Evolutionary conservation across 2,113 vertebrate species (phyloP), one percentile per base, ranked within the genome.

Genomic region (Eurystomus gularis): DNA sequence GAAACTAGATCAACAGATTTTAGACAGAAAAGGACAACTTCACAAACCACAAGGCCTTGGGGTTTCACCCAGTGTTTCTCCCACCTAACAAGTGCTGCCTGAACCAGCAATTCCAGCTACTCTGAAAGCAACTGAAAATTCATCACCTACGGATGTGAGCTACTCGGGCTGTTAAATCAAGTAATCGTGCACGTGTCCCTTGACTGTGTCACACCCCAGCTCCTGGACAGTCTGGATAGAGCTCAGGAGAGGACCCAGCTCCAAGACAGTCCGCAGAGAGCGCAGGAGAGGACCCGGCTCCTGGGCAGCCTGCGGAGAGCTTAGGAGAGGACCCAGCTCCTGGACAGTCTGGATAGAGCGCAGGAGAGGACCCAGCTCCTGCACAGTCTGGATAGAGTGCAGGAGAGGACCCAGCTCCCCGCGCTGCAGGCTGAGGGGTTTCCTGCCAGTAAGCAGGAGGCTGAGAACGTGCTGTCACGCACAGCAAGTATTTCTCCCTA

Each of bases 111-210:
- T 35, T 51, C 6, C 51, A 61, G 17, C 20, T 4, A 18, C 28
- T 20, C 0, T 2, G 26, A 81, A 71, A 39, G 16, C 51, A 60
- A 37, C 16, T n/a, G 54, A 29, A 46, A 54, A 40, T 5, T 6
- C 2, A 62, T 14, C 21, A 5, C 2, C 5, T 19, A 7, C 6
- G n/a, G 20, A 28, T 4, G n/a, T 10, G 73, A 37, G 44, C 29
- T 35, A 33, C 5, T 11, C 29, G 13, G 62, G 21, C 13, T 19
- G 28, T 25, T 35, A 29, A n/a, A 39, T 11, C 12, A 35, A 21
- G 37, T 23, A 23, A 31, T 1, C 4, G 26, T 0, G 2, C 7
- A 3, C 4, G 19, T 13, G 44, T 5, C 33, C 39, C 28, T 3
- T 6, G 37, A 29, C 29, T 20, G 37, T 21, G 8, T 10, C 7